Evolutionary conservation across 2,113 vertebrate genomes (phyloP).

Genomic region (Empidonax alnorum): DNA sequence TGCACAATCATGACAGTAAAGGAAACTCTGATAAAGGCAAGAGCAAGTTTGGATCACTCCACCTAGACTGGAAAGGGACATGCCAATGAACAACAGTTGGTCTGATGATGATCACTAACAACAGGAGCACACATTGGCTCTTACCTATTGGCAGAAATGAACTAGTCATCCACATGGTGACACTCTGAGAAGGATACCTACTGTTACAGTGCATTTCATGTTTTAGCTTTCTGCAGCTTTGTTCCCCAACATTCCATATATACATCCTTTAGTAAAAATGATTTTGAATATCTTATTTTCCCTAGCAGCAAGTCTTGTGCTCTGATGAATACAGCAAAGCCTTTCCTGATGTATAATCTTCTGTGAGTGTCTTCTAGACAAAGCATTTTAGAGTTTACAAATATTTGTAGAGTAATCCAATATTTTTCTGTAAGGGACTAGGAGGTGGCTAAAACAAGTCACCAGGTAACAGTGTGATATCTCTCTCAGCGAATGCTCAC

Average conservation of each 20-base stretch:
- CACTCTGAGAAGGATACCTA: not conserved
- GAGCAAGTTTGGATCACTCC: not conserved
- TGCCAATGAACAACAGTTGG: rapidly evolving
- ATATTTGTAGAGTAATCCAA: not conserved
- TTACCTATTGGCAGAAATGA: not conserved
- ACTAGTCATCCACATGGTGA: not conserved
- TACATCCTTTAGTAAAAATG: not conserved
- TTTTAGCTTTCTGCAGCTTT: not conserved
- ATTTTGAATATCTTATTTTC: not conserved
- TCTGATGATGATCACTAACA: not conserved
- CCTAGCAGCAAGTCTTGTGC: not conserved
- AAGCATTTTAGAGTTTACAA: rapidly evolving
- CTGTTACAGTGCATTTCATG: rapidly evolving
- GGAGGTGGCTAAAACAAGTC: not conserved
- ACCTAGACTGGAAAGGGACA: not conserved
- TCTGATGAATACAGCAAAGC: not conserved
- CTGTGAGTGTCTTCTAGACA: not conserved
- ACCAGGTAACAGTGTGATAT: not conserved
- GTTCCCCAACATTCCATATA: not conserved
- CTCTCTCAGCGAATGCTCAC: not conserved
- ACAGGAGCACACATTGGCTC: not conserved
- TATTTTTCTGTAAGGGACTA: not conserved
- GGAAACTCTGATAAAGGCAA: not conserved
- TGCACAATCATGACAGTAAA: not conserved
- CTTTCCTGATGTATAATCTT: not conserved